phyloP scores from a whole-genome alignment of 2,888 invertebrate genomes.

The Drosophila setosimentum region DNA sequence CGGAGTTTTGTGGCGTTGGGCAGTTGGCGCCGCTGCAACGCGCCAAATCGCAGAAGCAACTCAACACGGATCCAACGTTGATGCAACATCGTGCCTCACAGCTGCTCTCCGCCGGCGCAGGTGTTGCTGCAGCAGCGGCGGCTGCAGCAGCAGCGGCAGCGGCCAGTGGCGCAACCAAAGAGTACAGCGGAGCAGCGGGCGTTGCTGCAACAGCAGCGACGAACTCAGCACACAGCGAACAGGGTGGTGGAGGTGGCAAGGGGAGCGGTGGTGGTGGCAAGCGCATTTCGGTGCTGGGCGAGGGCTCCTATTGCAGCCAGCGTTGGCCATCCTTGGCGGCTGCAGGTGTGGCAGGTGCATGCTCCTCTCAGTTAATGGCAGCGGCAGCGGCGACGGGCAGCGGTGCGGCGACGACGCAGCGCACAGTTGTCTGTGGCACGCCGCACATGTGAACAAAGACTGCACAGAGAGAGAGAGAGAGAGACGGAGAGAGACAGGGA shows the following conservation, averaged over 20 bases:
- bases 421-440: constrained; percentile 84
- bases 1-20: constrained; percentile 86
- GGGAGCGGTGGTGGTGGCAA: constrained; percentile 85
- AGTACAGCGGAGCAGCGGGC: constrained; percentile 58
- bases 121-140: constrained; percentile 82
- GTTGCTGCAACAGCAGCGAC: constrained; percentile 46
- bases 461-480: constrained; percentile 43
- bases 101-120: constrained; percentile 83
- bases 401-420: constrained; percentile 73
- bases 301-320: constrained; percentile 85
- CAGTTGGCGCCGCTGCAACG: constrained; percentile 87
- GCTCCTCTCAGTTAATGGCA: constrained; percentile 77
- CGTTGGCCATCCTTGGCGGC: constrained; percentile 84
- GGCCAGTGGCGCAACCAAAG: constrained; percentile 71
- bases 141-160: constrained; percentile 39
- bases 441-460: constrained; percentile 84
- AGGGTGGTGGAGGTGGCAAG: constrained; percentile 5
- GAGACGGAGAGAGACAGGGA: constrained; percentile 43
- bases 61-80: constrained; percentile 91
- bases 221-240: not conserved
- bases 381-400: constrained; percentile 75
- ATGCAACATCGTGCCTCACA: constrained; percentile 87
- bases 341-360: constrained; percentile 79
- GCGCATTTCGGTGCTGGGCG: constrained; percentile 85
- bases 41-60: constrained; percentile 91